phyloP scores from a whole-genome alignment of 1,140 invertebrate species.

The Pomacea maculata region DNA sequence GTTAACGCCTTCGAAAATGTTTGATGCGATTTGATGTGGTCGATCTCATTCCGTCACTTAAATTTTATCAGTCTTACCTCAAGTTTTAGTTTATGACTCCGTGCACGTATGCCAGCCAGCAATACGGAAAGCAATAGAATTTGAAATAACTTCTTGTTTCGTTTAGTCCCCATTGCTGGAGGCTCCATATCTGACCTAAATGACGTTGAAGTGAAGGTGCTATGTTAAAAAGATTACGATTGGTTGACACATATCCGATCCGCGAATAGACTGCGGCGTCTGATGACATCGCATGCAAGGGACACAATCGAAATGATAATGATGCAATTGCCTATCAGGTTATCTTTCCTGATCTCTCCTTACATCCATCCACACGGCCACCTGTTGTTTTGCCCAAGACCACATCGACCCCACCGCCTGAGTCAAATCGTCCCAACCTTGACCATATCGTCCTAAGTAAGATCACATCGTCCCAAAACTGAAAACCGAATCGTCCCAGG shows the following conservation, averaged over 20 bases:
- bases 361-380: no score
- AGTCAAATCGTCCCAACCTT: neutral
- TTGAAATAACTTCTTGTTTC: slow-evolving; percentile 4
- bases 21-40: no score
- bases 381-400: neutral
- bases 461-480: neutral
- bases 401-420: neutral
- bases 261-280: no score
- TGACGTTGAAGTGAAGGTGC: neutral
- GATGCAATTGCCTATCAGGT: no score
- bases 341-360: neutral
- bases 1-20: no score
- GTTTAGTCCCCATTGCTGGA: neutral
- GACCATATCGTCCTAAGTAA: neutral
- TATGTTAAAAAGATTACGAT: no score
- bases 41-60: no score
- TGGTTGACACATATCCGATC: no score
- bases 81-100: slow-evolving; percentile 9
- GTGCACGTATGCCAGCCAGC: neutral
- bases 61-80: neutral
- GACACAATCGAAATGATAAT: no score
- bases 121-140: neutral
- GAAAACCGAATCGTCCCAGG: no score
- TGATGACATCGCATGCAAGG: no score
- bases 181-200: neutral